Percentiles rank a stretch among this genome's conserved stretches.
Conservation (phyloP, 2,797 vertebrate genomes). For the Ficedula albicollis region DNA sequence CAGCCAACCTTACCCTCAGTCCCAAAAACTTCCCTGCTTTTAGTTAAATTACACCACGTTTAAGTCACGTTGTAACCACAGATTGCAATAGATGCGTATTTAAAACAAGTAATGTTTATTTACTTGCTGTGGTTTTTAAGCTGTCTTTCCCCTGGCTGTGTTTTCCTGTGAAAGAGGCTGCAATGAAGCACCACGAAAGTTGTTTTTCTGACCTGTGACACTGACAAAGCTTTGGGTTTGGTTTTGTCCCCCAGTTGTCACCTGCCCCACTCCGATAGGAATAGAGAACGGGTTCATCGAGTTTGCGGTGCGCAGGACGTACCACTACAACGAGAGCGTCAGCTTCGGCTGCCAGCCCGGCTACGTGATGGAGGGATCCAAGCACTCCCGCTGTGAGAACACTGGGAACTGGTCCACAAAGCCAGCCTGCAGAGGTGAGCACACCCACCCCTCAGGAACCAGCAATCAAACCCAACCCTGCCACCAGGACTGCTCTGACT, state of each 20-base stretch:
- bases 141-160: not conserved
- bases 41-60: not conserved
- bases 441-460: not conserved
- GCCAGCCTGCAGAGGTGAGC: slow-evolving; percentile 85
- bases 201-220: not conserved
- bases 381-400: slow-evolving; percentile 79
- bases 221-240: not conserved
- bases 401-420: slow-evolving; percentile 84
- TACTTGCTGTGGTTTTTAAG: not conserved
- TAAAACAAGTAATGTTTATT: not conserved
- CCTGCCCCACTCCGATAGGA: slow-evolving; percentile 78
- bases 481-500: not conserved
- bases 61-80: not conserved
- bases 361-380: slow-evolving; percentile 79
- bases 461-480: rapidly evolving
- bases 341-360: slow-evolving; percentile 82
- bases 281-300: slow-evolving; percentile 86
- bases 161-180: not conserved
- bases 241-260: slow-evolving; percentile 76
- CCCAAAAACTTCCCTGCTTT: not conserved
- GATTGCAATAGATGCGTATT: not conserved
- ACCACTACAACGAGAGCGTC: slow-evolving; percentile 84
- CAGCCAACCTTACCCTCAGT: not conserved
- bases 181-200: not conserved
- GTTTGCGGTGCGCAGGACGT: slow-evolving; percentile 76